phyloP scores from a whole-genome alignment of 2,113 vertebrate species.

The Anguilla rostrata region DNA sequence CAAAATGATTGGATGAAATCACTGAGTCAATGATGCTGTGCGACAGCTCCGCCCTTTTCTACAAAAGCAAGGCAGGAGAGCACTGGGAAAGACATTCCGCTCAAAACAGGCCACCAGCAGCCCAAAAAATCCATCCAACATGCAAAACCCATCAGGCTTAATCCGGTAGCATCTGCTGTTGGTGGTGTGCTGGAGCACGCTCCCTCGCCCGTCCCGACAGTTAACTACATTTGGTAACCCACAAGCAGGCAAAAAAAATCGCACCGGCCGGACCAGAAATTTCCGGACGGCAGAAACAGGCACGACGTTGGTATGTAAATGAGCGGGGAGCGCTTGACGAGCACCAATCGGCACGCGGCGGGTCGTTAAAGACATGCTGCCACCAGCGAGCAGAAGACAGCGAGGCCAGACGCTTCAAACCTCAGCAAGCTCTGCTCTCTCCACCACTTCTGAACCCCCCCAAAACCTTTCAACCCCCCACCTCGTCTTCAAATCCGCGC shows the following conservation, averaged over 20 bases:
- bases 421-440: not conserved
- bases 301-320: not conserved
- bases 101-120: not conserved
- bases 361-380: not conserved
- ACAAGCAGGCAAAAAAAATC: not conserved
- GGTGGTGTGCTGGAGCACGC: not conserved
- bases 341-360: not conserved
- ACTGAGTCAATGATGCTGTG: no score
- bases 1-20: no score
- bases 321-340: not conserved
- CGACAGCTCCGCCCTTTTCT: no score
- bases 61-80: not conserved
- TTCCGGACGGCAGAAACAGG: not conserved
- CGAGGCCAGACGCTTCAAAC: not conserved
- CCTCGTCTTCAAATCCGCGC: not conserved
- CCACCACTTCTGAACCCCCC: not conserved
- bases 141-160: not conserved
- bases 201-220: not conserved
- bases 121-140: not conserved
- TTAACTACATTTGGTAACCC: not conserved
- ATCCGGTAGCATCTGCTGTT: not conserved
- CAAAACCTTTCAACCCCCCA: not conserved
- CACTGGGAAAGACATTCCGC: not conserved
- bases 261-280: no score
- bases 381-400: not conserved